Base-by-base conservation (phyloP, 2,888 invertebrate genomes). In the Tipula lateralis region DNA sequence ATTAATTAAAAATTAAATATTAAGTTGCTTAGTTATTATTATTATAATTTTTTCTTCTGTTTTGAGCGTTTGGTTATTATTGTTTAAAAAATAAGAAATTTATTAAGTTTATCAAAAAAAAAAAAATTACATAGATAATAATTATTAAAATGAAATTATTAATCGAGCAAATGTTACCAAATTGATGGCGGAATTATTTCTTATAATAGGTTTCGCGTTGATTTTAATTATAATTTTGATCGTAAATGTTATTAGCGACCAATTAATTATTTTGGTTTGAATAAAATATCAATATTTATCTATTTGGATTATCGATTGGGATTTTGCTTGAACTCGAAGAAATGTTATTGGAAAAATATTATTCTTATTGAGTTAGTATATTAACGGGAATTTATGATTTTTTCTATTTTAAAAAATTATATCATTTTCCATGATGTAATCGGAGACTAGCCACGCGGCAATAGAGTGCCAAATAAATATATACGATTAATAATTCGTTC, bases 81-180 rank as follows among this genome's bases (percentile, higher is more conserved):
- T 66, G 66, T 66, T 66, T 6, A 66, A 66, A 13, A 50, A 66
- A 66, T 66, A 66, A 7, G 66, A 66, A 66, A 66, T 66, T 66
- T 66, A 66, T 66, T 66, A 66, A 66, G 66, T 66, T 66, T 66
- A 66, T 66, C 16, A 66, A 66, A 66, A 66, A 39, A 39, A 39
- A 13, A 66, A 24, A 66, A 66, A 24, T 66, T 66, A 24, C 66
- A 66, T 66, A 66, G 66, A 66, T 66, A 66, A 66, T 66, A 66
- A 66, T 66, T 66, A 66, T 66, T 66, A 66, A 24, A 66, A 66
- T 50, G 44, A 66, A 66, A 66, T 66, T 66, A 66, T 66, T 66
- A 66, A 66, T 66, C 66, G 66, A 66, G 9, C 66, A 66, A 66
- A 66, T 66, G 66, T 24, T 66, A 66, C 66, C 66, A 66, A 66